phyloP scores from a whole-genome alignment of 2,888 invertebrate species.

The Lymantria monacha region DNA sequence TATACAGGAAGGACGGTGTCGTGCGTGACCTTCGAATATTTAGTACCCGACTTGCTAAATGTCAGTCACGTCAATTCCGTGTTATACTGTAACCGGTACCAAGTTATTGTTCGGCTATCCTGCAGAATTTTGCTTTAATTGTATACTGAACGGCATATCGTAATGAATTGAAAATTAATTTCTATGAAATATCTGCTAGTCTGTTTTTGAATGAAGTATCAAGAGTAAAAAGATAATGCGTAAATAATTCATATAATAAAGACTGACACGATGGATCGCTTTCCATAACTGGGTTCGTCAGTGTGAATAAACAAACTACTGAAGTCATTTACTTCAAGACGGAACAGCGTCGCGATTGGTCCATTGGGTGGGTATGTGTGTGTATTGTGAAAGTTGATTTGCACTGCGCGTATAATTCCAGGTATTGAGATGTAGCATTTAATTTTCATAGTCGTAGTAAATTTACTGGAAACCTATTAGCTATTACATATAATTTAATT shows the following conservation, averaged over 20 bases:
- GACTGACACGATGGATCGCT: constrained; percentile 43
- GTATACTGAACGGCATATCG: constrained; percentile 29
- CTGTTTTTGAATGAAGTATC: constrained; percentile 24
- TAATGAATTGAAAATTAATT: constrained; percentile 6
- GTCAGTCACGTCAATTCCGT: constrained; percentile 64
- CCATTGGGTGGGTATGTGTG: constrained; percentile 39
- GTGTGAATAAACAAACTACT: constrained; percentile 44
- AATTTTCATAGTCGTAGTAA: constrained; percentile 36
- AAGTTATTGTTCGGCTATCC: constrained; percentile 45
- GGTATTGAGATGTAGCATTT: constrained; percentile 28
- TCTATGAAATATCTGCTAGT: constrained; percentile 9
- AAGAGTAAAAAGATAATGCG: no score
- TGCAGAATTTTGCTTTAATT: constrained; percentile 44
- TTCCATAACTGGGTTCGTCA: constrained; percentile 43
- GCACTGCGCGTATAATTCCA: constrained; percentile 45
- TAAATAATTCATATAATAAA: constrained; percentile 42
- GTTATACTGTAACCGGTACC: constrained; percentile 62
- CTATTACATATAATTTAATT: no score
- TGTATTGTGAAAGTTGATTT: constrained; percentile 71
- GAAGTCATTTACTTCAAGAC: constrained; percentile 32
- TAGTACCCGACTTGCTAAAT: constrained; percentile 48
- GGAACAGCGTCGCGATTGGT: constrained; percentile 44
- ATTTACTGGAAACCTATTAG: no score
- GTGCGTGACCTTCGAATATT: constrained; percentile 48
- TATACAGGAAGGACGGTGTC: constrained; percentile 31